Evolutionary conservation across 2,888 invertebrate species (phyloP).

Genomic region (Dryobota labecula): DNA sequence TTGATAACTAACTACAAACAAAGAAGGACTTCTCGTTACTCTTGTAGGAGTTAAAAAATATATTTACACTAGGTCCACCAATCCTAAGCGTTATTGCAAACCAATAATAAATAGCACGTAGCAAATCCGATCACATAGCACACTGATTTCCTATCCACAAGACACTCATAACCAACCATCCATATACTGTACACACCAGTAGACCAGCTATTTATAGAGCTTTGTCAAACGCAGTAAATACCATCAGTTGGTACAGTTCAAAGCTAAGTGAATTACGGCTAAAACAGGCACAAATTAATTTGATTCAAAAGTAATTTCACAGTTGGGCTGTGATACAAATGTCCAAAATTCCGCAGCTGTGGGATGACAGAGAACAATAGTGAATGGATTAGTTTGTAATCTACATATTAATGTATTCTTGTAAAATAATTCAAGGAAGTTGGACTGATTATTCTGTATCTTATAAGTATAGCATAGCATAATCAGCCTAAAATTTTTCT

Average conservation of each 20-base stretch:
- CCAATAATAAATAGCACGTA: no score
- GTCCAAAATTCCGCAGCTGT: constrained; percentile 44
- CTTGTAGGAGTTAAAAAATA: neutral
- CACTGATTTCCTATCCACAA: constrained; percentile 73
- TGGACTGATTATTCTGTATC: neutral
- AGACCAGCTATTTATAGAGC: constrained; percentile 75
- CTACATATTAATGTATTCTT: constrained; percentile 18
- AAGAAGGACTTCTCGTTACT: neutral
- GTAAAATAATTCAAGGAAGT: neutral
- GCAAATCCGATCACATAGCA: constrained; percentile 51
- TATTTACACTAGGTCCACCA: no score
- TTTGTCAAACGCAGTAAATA: constrained; percentile 56
- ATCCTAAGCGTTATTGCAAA: neutral
- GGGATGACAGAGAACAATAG: constrained; percentile 21
- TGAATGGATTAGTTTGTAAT: constrained; percentile 30
- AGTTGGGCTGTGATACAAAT: constrained; percentile 35
- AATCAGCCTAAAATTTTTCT: neutral
- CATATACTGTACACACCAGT: constrained; percentile 51
- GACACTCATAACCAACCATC: constrained; percentile 72
- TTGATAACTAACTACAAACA: neutral
- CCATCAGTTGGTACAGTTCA: constrained; percentile 28
- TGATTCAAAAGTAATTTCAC: constrained; percentile 59
- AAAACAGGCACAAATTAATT: constrained; percentile 52
- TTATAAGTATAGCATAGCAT: neutral
- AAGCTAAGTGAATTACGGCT: constrained; percentile 30